These are phyloP conservation scores for Pseudocheirus occidentalis DNA, from an alignment of 2,797 vertebrate species.

Conservation along the genomic window DNA sequence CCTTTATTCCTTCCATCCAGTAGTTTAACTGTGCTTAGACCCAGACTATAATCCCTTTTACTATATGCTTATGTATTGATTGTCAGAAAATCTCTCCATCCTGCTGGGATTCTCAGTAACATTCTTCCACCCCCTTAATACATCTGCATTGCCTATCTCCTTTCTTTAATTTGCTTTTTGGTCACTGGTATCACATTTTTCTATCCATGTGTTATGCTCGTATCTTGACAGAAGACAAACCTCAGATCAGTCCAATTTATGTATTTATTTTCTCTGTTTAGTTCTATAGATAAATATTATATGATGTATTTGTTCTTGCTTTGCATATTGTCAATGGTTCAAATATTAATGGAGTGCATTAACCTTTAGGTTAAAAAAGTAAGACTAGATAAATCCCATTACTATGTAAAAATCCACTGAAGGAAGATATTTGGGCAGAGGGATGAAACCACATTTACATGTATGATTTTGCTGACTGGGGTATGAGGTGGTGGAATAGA, in stretches of 20 bases:
- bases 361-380: conserved; percentile 81
- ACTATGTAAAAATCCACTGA: not conserved
- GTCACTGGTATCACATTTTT: conserved; percentile 58
- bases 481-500: not conserved
- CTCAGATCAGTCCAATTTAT: conserved; percentile 84
- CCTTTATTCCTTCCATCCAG: not conserved
- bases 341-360: conserved; percentile 79
- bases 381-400: not conserved
- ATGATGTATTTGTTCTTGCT: conserved; percentile 81
- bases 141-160: conserved; percentile 1
- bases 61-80: not conserved
- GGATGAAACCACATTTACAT: not conserved
- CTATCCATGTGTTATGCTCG: conserved; percentile 81
- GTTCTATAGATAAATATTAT: conserved; percentile 82
- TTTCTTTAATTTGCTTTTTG: conserved; percentile 56
- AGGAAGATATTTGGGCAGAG: not conserved
- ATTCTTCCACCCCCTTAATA: rapidly evolving
- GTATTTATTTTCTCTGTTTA: conserved; percentile 84
- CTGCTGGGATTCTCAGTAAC: not conserved
- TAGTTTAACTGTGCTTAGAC: not conserved
- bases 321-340: conserved; percentile 79
- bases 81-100: not conserved
- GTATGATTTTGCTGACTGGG: not conserved
- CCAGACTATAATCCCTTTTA: not conserved
- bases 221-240: conserved; percentile 79